Percentiles rank a stretch among this genome's conserved stretches.
Evolutionary conservation across 2,113 vertebrate genomes (phyloP).

Genomic region (Oplegnathus fasciatus): DNA sequence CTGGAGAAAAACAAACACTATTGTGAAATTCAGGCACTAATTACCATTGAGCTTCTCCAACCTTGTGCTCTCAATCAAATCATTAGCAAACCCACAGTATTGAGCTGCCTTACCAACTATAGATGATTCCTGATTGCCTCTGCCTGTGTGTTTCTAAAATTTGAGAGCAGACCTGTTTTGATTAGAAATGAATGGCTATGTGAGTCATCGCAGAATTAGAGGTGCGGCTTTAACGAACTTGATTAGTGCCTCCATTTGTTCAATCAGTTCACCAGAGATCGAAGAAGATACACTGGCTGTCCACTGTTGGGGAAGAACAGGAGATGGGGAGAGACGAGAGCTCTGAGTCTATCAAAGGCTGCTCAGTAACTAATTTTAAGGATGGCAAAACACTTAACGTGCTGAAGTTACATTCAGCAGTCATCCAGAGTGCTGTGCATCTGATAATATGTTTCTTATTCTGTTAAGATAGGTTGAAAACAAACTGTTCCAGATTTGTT

Average conservation of each 20-base stretch:
- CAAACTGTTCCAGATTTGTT: conserved; percentile 6
- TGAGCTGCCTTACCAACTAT: conserved; percentile 39
- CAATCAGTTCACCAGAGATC: conserved; percentile 59
- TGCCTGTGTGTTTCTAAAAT: conserved; percentile 34
- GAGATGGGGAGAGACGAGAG: background rate
- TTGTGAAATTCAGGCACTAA: conserved; percentile 47
- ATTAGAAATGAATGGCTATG: conserved; percentile 55
- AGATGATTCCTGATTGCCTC: conserved; percentile 55
- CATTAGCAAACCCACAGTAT: conserved; percentile 45
- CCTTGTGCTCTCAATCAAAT: conserved; percentile 55
- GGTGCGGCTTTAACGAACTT: conserved; percentile 59
- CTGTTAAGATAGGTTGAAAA: conserved; percentile 20
- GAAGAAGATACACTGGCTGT: conserved; percentile 33
- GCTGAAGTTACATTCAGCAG: conserved; percentile 31
- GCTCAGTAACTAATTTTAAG: conserved; percentile 28
- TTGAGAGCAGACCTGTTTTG: conserved; percentile 57
- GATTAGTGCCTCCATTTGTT: conserved; percentile 64
- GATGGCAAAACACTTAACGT: conserved; percentile 34
- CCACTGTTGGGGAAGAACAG: conserved; percentile 6
- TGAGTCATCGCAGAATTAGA: conserved; percentile 62
- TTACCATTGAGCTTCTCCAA: conserved; percentile 54
- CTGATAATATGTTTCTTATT: conserved; percentile 21
- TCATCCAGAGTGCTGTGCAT: background rate
- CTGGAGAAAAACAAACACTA: conserved; percentile 53
- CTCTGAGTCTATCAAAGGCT: conserved; percentile 6